Evolutionary conservation across 2,888 invertebrate species (phyloP).

Genomic region (Andrena hattorfiana): DNA sequence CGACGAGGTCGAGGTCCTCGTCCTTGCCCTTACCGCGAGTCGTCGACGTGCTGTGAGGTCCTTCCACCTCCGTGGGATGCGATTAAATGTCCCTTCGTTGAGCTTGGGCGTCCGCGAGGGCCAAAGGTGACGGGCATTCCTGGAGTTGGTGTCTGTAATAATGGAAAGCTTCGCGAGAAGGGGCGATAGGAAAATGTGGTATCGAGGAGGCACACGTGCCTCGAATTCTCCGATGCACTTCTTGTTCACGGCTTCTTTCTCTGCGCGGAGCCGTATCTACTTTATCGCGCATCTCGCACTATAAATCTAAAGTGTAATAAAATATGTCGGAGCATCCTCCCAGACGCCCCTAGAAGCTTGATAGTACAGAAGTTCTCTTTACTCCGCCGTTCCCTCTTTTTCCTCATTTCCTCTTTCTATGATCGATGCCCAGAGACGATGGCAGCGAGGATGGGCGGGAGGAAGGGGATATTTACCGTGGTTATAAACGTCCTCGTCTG

Average conservation of each 20-base stretch:
- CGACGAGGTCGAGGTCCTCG: constrained; percentile 23
- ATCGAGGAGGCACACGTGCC: too few species aligned
- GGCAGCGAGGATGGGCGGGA: constrained; percentile 29
- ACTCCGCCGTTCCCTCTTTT: constrained; percentile 24
- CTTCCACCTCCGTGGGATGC: neutral
- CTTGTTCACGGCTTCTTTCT: too few species aligned
- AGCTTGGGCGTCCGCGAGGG: neutral
- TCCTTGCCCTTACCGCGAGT: constrained; percentile 24
- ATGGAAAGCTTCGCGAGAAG: too few species aligned
- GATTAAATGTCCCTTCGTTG: neutral
- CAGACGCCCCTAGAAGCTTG: neutral
- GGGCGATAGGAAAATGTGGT: too few species aligned
- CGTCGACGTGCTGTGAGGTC: neutral
- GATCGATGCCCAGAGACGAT: constrained; percentile 55
- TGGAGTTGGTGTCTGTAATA: too few species aligned
- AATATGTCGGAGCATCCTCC: neutral
- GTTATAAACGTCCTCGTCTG: constrained; percentile 80
- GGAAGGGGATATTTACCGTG: constrained; percentile 79
- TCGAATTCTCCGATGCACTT: too few species aligned
- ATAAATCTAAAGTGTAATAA: neutral
- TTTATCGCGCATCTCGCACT: too few species aligned
- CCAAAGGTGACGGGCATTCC: neutral
- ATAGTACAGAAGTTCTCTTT: constrained; percentile 12
- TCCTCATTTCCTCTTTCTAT: constrained; percentile 59
- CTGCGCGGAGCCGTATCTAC: too few species aligned